A percentile compares a stretch with the other conserved stretches of the same genome.
These are phyloP conservation scores for Nasonia vitripennis DNA, from an alignment of 1,140 invertebrate species.

Conservation along the genomic window DNA sequence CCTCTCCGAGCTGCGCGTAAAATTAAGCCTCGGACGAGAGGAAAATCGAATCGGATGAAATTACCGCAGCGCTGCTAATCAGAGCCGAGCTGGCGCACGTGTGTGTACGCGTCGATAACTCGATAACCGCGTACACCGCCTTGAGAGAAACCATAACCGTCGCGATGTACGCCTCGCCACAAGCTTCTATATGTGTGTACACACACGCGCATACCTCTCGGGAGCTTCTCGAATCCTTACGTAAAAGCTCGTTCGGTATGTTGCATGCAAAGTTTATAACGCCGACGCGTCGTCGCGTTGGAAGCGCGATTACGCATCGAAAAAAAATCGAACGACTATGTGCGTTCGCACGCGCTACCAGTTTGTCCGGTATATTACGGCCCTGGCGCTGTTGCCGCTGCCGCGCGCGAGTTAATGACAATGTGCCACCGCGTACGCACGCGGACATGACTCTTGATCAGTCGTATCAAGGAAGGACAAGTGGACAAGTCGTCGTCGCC, in stretches of 20 bases:
- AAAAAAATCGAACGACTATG: not conserved
- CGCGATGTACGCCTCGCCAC: not conserved
- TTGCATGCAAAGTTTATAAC: too few relatives aligned
- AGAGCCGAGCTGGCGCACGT: not conserved
- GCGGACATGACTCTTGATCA: slow-evolving; percentile 1
- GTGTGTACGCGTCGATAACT: slow-evolving; percentile 3
- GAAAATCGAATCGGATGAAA: slow-evolving; percentile 4
- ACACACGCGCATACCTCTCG: not conserved
- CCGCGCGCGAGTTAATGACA: slow-evolving; percentile 5
- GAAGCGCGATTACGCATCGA: not conserved
- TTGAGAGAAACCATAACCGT: slow-evolving; percentile 25
- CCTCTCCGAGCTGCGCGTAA: too few relatives aligned
- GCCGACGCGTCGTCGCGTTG: not conserved
- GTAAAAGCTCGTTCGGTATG: not conserved
- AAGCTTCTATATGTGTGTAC: not conserved
- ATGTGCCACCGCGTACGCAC: not conserved
- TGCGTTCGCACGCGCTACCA: not conserved
- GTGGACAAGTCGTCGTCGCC: not conserved
- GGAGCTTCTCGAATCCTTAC: slow-evolving; percentile 1
- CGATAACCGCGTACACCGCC: slow-evolving; percentile 18
- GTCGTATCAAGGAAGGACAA: slow-evolving; percentile 23
- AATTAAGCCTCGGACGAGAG: too few relatives aligned
- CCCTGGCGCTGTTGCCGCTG: not conserved
- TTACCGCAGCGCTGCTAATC: slow-evolving; percentile 16
- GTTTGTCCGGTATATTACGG: slow-evolving; percentile 22